Conservation (phyloP, 2,797 vertebrate species). For the Eremophila alpestris region DNA sequence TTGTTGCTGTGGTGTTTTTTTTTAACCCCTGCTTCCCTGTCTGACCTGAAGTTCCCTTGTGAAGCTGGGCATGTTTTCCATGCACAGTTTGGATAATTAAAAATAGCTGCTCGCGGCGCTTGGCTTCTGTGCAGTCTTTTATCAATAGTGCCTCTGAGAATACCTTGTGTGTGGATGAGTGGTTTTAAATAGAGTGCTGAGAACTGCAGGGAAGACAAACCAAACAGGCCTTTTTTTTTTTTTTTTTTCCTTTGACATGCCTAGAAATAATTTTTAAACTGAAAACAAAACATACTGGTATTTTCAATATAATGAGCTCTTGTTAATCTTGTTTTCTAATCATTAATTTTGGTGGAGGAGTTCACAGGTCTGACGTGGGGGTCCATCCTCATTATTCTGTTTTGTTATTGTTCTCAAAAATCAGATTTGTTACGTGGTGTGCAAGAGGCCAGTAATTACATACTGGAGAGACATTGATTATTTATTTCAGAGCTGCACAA, state of each 20-base stretch:
- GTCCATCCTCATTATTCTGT: not conserved
- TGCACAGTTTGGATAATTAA: slow-evolving; percentile 51
- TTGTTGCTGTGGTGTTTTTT: not conserved
- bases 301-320: not conserved
- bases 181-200: slow-evolving; percentile 48
- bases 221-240: not conserved
- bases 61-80: slow-evolving; percentile 23
- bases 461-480: not conserved
- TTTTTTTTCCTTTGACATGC: not conserved
- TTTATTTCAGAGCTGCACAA: not conserved
- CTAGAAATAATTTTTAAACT: not conserved
- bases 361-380: not conserved
- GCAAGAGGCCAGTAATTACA: not conserved
- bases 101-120: slow-evolving; percentile 39
- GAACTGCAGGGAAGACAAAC: not conserved
- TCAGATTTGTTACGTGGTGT: not conserved
- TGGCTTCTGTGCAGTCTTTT: slow-evolving; percentile 58
- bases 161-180: slow-evolving; percentile 60
- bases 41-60: not conserved
- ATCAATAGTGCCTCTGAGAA: slow-evolving; percentile 55
- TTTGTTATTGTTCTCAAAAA: not conserved
- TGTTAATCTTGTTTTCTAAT: not conserved
- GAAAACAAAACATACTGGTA: not conserved
- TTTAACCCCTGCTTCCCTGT: slow-evolving; percentile 22
- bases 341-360: not conserved